Base-by-base conservation (phyloP, 1,140 invertebrate genomes). In the Leguminivora glycinivorella region DNA sequence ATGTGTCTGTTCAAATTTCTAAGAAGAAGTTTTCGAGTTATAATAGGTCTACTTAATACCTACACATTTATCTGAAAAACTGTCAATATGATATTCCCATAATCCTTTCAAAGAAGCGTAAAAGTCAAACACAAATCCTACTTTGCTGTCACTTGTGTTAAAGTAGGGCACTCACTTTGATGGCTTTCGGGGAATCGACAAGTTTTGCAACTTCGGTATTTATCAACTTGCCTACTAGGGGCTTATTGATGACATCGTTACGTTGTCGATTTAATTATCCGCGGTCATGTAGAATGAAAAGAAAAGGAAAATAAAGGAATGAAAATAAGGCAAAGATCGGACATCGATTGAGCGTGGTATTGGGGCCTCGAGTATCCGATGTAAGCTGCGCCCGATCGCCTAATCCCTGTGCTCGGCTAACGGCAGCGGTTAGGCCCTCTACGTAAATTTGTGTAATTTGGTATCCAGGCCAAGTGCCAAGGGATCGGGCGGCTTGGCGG, bases 401-500 rank as follows among this genome's bases (percentile, higher is more conserved):
- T 89, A 89, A 90, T 90, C 87, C 86, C 79, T 71, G 72, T 70
- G 81, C 79, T 81, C 74, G 76, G 74, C 83, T 82, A 83, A 81
- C 83, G 76, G 74, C 78, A 73, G 75, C 79, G 79, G 87, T 81
- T 89, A 90, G 87, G 85, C 87, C 81, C 85, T 81, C 82, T 83
- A 84, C 83, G 85, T 89, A 91, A 91, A 89, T 89, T 90, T 86
- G 86, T 87, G 87, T 91, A 89, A 91, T 91, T 89, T 89, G 77
- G 87, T 79, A 91, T 89, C 81, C 84, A 89, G 89, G 87, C 84
- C 87, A 91, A 89, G 86, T 91, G 83, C 87, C 89, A 88, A 87
- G 87, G 86, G 87, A 89, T 87, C 82, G 80, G 72, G 68, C 81
- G 82, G 83, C 81, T 83, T 84, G 82, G 81, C 81, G 83, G 83